A percentile compares a stretch with the other conserved stretches of the same genome.
These are phyloP conservation scores for Hylaea fasciaria DNA, from an alignment of 2,888 invertebrate genomes.

Conservation along the genomic window DNA sequence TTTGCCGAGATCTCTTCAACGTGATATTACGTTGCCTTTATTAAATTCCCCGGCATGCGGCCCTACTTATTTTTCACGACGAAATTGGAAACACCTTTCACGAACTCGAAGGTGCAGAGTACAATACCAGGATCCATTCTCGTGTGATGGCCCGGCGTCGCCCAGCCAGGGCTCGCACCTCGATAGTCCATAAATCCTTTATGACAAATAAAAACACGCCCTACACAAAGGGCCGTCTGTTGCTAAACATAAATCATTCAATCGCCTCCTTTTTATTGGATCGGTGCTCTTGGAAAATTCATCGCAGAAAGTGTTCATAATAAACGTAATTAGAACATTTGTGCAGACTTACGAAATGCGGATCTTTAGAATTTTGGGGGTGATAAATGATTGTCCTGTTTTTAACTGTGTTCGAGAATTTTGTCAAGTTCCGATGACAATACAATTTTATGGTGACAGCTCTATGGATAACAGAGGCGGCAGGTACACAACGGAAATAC, in stretches of 20 bases:
- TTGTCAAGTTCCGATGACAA: too few species aligned
- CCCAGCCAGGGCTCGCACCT: constrained; percentile 58
- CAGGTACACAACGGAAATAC: too few species aligned
- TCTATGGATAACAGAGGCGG: too few species aligned
- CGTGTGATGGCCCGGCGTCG: constrained; percentile 61
- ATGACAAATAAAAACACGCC: constrained; percentile 78
- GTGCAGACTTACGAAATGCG: background rate
- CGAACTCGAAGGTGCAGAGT: constrained; percentile 58
- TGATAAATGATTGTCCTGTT: too few species aligned
- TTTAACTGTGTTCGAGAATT: too few species aligned
- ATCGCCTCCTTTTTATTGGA: constrained; percentile 53
- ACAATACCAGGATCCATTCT: constrained; percentile 78
- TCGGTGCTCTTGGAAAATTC: constrained; percentile 37
- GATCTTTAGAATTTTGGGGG: too few species aligned
- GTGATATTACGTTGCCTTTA: constrained; percentile 67
- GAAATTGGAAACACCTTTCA: constrained; percentile 74
- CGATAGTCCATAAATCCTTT: constrained; percentile 74
- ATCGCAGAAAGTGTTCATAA: background rate
- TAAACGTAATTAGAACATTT: constrained; percentile 1
- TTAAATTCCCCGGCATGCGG: constrained; percentile 67
- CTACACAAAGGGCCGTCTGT: constrained; percentile 55
- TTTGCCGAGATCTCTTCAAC: constrained; percentile 60
- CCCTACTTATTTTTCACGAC: constrained; percentile 69
- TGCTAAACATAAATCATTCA: constrained; percentile 74
- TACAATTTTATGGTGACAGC: too few species aligned